Conservation (phyloP, 2,113 vertebrate species). For the Herpetotheres cachinnans region DNA sequence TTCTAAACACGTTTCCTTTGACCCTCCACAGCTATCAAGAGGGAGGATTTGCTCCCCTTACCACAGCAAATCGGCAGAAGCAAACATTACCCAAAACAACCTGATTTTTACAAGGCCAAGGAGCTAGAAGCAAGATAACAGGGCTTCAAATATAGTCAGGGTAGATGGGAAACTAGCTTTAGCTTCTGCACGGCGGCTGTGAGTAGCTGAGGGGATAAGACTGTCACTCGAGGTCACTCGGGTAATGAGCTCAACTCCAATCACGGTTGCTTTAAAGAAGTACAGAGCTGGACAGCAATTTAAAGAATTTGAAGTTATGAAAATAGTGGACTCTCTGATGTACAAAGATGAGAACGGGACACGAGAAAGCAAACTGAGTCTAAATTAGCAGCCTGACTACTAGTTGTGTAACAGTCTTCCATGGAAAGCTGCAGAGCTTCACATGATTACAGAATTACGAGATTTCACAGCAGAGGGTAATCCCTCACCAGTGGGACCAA, state of each 20-base stretch:
- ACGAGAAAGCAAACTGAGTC: neutral
- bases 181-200: neutral
- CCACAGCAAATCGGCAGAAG: neutral
- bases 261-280: neutral
- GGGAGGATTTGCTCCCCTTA: neutral
- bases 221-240: rapidly evolving
- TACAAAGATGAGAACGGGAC: neutral
- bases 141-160: neutral
- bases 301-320: neutral
- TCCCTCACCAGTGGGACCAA: neutral
- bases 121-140: neutral
- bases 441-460: neutral
- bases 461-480: neutral
- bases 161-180: neutral
- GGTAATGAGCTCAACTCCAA: neutral
- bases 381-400: neutral
- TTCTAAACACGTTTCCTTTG: neutral
- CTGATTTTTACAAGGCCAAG: neutral
- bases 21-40: neutral
- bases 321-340: neutral
- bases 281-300: neutral
- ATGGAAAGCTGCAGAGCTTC: neutral
- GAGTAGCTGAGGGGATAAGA: neutral
- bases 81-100: neutral
- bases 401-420: neutral